A percentile compares a stretch with the other conserved stretches of the same genome.
Conservation (phyloP, 2,113 vertebrate genomes). For the Festucalex cinctus region DNA sequence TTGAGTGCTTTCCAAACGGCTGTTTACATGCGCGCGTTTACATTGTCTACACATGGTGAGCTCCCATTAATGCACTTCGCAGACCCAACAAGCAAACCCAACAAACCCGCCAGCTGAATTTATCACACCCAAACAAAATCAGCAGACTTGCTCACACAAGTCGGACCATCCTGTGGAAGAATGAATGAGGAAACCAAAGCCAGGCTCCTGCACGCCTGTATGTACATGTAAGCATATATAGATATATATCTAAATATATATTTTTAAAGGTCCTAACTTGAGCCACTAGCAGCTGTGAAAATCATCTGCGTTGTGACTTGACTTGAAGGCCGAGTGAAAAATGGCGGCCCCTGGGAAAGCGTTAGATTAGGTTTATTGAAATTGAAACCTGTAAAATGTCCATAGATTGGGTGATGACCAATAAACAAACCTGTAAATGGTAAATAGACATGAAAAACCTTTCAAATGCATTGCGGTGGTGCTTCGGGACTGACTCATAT, state of each 20-base stretch:
- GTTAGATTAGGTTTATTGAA: too few species aligned
- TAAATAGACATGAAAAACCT: background rate
- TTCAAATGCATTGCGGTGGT: background rate
- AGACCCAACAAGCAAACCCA: background rate
- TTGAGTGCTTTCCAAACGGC: background rate
- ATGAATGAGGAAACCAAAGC: conserved; percentile 52
- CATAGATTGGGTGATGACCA: background rate
- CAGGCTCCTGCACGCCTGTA: conserved; percentile 18
- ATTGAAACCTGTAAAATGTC: too few species aligned
- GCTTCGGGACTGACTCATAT: background rate
- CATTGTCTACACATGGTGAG: conserved; percentile 23
- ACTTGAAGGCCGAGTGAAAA: background rate
- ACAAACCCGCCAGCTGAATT: background rate
- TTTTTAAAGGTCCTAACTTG: conserved; percentile 5
- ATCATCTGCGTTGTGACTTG: conserved; percentile 5
- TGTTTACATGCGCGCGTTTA: conserved; percentile 63
- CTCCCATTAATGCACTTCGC: conserved; percentile 14
- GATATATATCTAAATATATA: background rate
- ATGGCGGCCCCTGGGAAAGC: background rate
- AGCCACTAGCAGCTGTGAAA: background rate
- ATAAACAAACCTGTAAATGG: background rate
- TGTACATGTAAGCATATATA: background rate
- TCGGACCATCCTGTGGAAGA: conserved; percentile 49
- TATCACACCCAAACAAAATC: background rate
- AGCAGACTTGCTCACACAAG: background rate